Evolutionary conservation across 1,140 invertebrate species (phyloP).

Genomic region (Philopotamus ludificatus): DNA sequence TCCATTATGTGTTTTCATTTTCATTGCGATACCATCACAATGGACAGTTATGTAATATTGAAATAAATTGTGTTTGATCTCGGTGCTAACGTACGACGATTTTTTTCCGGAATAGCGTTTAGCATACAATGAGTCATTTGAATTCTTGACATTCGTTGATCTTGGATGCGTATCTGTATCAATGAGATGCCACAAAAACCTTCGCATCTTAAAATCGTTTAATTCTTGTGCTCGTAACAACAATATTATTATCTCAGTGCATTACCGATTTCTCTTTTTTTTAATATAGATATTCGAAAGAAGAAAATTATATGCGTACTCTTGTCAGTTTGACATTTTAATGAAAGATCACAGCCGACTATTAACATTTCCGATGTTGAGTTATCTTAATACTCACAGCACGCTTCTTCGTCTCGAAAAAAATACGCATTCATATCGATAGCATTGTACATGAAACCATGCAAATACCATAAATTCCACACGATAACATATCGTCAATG

Average conservation of each 20-base stretch:
- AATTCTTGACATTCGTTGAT: too few relatives aligned
- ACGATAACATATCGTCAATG: too few relatives aligned
- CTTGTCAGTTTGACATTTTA: conserved; percentile 24
- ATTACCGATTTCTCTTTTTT: conserved; percentile 21
- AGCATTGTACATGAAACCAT: neutral
- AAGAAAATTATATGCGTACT: conserved; percentile 2
- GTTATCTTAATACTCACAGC: conserved; percentile 24
- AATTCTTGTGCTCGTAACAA: conserved; percentile 4
- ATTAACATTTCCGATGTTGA: conserved; percentile 26
- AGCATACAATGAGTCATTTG: too few relatives aligned
- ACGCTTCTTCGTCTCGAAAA: conserved; percentile 19
- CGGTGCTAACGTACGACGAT: too few relatives aligned
- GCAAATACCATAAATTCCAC: too few relatives aligned
- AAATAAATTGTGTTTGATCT: too few relatives aligned
- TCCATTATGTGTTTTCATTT: neutral
- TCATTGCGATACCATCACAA: neutral
- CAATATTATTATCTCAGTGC: too few relatives aligned
- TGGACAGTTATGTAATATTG: neutral
- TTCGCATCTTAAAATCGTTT: conserved; percentile 3
- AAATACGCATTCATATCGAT: neutral
- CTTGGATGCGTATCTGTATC: too few relatives aligned
- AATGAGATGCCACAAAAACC: neutral
- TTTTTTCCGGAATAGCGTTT: too few relatives aligned
- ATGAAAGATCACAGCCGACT: conserved; percentile 25
- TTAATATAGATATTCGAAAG: neutral